These are phyloP conservation scores for Montifringilla adamsi DNA, from an alignment of 2,113 vertebrate species.

Conservation along the genomic window DNA sequence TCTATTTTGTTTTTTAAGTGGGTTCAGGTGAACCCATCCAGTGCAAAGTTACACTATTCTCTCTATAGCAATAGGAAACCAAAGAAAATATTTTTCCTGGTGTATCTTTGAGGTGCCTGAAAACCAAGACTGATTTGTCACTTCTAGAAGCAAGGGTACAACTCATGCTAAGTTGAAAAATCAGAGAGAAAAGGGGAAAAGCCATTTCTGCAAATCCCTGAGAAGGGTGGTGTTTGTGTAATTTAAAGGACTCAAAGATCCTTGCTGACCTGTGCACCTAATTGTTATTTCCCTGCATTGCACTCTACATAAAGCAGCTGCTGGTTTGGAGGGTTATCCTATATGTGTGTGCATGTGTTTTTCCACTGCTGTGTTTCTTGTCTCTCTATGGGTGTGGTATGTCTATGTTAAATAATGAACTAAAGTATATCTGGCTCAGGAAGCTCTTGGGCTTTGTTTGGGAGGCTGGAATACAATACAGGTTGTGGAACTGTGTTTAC, in stretches of 20 bases:
- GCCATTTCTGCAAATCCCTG: neutral
- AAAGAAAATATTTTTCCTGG: neutral
- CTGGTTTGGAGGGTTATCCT: neutral
- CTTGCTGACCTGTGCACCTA: neutral
- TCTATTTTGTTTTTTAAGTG: constrained; percentile 11
- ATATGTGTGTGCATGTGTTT: neutral
- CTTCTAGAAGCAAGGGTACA: neutral
- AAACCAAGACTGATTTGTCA: neutral
- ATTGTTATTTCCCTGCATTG: neutral
- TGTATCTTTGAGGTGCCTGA: neutral
- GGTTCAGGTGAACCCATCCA: neutral
- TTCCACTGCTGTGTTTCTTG: neutral
- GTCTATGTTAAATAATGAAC: neutral
- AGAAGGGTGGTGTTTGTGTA: neutral
- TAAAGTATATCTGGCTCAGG: neutral
- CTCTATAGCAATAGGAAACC: neutral
- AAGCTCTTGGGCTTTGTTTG: neutral
- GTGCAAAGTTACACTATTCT: neutral
- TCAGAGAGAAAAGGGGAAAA: neutral
- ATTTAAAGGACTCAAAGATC: neutral
- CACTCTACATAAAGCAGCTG: neutral
- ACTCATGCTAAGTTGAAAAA: neutral
- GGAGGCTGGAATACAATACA: neutral
- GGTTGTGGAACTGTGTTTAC: neutral
- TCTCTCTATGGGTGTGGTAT: neutral